Evolutionary conservation across 2,113 vertebrate genomes (phyloP), one percentile per base, ranked within the genome.

Genomic region (Lasiurus borealis): DNA sequence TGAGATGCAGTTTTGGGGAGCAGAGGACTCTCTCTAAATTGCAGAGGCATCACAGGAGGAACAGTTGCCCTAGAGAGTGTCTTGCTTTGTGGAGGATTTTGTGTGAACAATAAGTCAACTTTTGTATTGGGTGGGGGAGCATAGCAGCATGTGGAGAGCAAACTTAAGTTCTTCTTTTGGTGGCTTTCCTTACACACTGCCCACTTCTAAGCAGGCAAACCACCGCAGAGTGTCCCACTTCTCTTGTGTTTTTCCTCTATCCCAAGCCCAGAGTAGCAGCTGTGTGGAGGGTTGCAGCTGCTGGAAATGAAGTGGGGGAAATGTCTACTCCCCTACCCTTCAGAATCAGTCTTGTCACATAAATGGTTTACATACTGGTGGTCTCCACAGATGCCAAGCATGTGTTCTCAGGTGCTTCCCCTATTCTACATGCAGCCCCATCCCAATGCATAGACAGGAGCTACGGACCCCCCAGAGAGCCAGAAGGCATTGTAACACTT

Each of bases 331-430:
- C 54, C 83, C 82, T 94, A 88, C 44, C 68, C 50, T 94, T 86
- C 8, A 2, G 23, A 87, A 80, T 84, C 80, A 46, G 8, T 90
- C 73, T 93, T 75, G 57, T 87, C 54, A 16, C 34, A 2, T 76
- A 89, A 91, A 44, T 85, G 50, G 44, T 80, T 81, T 71, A 21
- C 85, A 86, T 40, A n/a, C 23, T 80, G 40, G 71, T 69, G 86
- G 76, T 92, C 94, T 94, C 72, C 31, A 80, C 54, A 75, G 64
- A 83, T 59, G 21, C 69, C 81, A 86, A 52, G 36, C 50, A 6
- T 85, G 31, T 94, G 57, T 83, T 92, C n/a, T 64, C 77, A 94
- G 78, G 82, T 82, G 88, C 40, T 93, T 54, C 44, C 48, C 13
- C 18, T 13, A 25, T 59, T 80, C 31, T 27, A 19, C 52, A 25